A percentile compares a stretch with the other conserved stretches of the same genome.
Conservation (phyloP, 2,888 invertebrate species). For the Sicus ferrugineus region DNA sequence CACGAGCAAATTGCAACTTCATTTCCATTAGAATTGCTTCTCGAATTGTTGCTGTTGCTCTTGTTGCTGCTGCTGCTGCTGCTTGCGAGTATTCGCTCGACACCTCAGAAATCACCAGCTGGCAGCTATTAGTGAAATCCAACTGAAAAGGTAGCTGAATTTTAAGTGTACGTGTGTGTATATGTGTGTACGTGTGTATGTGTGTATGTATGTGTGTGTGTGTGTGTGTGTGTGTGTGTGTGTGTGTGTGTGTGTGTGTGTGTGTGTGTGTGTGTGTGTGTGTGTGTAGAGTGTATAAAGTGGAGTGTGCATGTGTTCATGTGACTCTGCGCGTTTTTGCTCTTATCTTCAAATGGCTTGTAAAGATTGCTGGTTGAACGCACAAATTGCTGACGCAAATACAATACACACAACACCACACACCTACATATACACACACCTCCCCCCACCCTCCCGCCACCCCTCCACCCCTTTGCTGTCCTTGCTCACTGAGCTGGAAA, state of each 20-base stretch:
- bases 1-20: slow-evolving; percentile 19
- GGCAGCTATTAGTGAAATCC: too few relatives aligned
- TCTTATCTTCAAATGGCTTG: slow-evolving; percentile 19
- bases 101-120: too few relatives aligned
- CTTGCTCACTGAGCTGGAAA: slow-evolving; percentile 25
- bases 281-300: too few relatives aligned
- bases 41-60: not conserved
- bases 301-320: not conserved
- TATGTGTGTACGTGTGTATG: not conserved
- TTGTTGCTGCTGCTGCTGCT: slow-evolving; percentile 4
- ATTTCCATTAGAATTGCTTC: slow-evolving; percentile 6
- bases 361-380: not conserved
- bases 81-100: too few relatives aligned
- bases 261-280: not conserved
- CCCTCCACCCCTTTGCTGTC: not conserved
- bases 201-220: not conserved
- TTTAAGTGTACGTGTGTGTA: not conserved
- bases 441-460: too few relatives aligned
- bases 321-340: not conserved
- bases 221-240: not conserved
- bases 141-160: too few relatives aligned
- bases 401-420: too few relatives aligned
- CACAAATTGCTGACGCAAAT: slow-evolving; percentile 5
- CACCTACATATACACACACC: too few relatives aligned
- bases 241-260: not conserved